These are phyloP conservation scores for Raja brachyura DNA, from an alignment of 2,113 vertebrate species.

Conservation along the genomic window DNA sequence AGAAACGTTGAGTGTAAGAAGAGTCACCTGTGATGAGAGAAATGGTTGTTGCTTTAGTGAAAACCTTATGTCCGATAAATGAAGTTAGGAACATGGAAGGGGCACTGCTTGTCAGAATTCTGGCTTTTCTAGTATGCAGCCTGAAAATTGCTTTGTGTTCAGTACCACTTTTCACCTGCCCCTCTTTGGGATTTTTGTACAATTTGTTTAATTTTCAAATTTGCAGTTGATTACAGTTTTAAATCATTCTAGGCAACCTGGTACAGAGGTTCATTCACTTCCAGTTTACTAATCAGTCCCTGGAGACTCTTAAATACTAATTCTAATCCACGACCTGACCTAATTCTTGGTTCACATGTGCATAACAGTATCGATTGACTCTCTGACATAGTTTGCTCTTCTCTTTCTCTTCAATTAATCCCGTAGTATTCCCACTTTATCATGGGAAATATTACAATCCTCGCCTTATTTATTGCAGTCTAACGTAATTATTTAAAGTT, in stretches of 20 bases:
- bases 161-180: background rate
- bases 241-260: background rate
- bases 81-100: background rate
- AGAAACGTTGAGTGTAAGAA: background rate
- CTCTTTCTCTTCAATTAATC: background rate
- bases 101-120: background rate
- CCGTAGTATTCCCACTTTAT: background rate
- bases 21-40: background rate
- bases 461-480: background rate
- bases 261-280: background rate
- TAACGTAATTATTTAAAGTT: background rate
- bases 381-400: background rate
- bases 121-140: background rate
- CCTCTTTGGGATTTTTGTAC: background rate
- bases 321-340: background rate
- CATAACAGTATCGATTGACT: background rate
- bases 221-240: background rate
- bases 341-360: background rate
- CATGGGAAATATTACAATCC: background rate
- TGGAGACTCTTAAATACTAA: background rate
- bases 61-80: background rate
- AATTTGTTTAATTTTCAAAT: background rate
- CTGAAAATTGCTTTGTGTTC: background rate
- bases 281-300: conserved; percentile 13
- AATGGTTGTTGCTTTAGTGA: background rate